These are phyloP conservation scores for Lordiphosa andalusiaca DNA, from an alignment of 2,888 invertebrate genomes.

Conservation along the genomic window DNA sequence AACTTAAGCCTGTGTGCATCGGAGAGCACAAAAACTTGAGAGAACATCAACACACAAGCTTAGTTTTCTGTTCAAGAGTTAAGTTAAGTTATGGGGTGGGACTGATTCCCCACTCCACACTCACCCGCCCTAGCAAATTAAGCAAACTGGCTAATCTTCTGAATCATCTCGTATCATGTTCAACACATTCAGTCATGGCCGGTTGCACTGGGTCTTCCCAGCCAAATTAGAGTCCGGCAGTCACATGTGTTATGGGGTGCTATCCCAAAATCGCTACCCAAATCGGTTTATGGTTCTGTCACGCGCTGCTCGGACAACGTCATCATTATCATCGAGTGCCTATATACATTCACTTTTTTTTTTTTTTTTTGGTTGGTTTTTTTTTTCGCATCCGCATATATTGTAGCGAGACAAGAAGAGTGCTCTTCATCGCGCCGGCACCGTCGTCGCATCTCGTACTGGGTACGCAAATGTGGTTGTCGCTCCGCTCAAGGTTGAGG, in stretches of 20 bases:
- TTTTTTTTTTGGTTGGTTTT: constrained; percentile 39
- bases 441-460: constrained; percentile 26
- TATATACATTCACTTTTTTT: constrained; percentile 66
- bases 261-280: too few species aligned
- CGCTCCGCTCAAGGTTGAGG: constrained; percentile 59
- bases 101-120: too few species aligned
- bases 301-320: constrained; percentile 58
- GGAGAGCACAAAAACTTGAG: too few species aligned
- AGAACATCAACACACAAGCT: too few species aligned
- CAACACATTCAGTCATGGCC: too few species aligned
- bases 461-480: constrained; percentile 58
- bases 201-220: too few species aligned
- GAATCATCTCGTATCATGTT: too few species aligned
- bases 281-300: constrained; percentile 63
- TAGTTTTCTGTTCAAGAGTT: too few species aligned
- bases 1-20: too few species aligned
- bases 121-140: too few species aligned
- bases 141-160: too few species aligned
- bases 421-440: constrained; percentile 56
- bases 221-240: constrained; percentile 52
- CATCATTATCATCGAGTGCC: constrained; percentile 50
- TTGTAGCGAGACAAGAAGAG: constrained; percentile 46
- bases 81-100: too few species aligned
- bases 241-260: constrained; percentile 34
- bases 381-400: constrained; percentile 64